phyloP scores from a whole-genome alignment of 2,113 vertebrate species.

The Phalacrocorax brasilianus region DNA sequence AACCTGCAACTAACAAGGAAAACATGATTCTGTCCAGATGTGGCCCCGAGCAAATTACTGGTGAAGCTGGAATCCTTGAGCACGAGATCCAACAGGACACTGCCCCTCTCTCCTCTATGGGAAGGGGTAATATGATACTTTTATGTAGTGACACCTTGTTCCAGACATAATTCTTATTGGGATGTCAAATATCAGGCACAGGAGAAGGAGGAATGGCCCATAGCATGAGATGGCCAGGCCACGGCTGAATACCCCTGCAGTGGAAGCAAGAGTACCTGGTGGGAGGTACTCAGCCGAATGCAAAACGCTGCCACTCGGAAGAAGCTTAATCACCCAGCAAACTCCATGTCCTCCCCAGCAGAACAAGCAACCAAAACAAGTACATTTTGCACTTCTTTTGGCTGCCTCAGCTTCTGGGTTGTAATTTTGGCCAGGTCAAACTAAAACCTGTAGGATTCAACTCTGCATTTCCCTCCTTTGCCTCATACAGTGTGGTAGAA shows the following conservation, averaged over 20 bases:
- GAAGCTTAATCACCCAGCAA: not conserved
- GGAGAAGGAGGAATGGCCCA: not conserved
- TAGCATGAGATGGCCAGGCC: too few species aligned
- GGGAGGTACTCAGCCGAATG: not conserved
- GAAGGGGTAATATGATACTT: not conserved
- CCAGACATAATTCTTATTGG: not conserved
- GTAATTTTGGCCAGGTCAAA: not conserved
- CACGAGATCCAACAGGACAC: not conserved
- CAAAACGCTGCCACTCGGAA: not conserved
- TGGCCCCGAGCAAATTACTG: not conserved
- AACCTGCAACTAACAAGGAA: not conserved
- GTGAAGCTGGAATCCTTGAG: not conserved
- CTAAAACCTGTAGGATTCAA: not conserved
- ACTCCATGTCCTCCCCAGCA: not conserved
- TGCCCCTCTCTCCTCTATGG: not conserved
- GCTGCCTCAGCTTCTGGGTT: not conserved
- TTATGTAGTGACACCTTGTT: fast-evolving
- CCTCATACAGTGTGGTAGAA: not conserved
- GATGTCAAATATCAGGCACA: not conserved
- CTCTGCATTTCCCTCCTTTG: not conserved
- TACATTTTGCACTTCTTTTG: not conserved
- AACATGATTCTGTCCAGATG: not conserved
- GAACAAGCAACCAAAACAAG: not conserved
- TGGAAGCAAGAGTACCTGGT: not conserved
- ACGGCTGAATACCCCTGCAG: not conserved